Evolutionary conservation across 2,113 vertebrate genomes (phyloP).

Genomic region (Mustela nigripes): DNA sequence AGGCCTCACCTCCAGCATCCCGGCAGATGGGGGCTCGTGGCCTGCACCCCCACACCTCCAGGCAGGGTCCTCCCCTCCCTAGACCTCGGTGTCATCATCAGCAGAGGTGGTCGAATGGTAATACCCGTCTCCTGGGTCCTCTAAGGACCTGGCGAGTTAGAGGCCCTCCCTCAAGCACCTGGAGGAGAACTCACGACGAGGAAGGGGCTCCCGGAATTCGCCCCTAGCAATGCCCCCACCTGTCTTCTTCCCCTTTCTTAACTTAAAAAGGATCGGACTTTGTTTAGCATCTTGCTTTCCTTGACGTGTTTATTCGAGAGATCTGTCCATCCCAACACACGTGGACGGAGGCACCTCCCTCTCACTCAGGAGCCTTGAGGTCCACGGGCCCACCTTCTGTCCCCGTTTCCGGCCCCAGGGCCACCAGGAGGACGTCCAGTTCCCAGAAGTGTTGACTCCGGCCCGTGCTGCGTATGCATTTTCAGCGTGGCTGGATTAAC

Average conservation of each 20-base stretch:
- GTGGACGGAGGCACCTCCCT: rapidly evolving
- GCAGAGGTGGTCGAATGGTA: background rate
- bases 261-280: background rate
- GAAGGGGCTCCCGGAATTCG: rapidly evolving
- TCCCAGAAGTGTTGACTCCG: rapidly evolving
- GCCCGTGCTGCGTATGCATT: rapidly evolving
- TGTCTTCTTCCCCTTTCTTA: background rate
- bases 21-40: rapidly evolving
- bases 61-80: rapidly evolving
- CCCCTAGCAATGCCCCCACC: background rate
- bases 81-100: background rate
- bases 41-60: rapidly evolving
- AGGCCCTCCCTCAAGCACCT: rapidly evolving
- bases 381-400: rapidly evolving
- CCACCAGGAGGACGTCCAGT: background rate
- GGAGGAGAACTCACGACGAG: background rate
- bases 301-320: background rate
- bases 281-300: background rate
- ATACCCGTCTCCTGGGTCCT: too few species aligned
- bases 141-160: rapidly evolving
- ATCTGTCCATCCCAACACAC: rapidly evolving
- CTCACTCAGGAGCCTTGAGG: background rate
- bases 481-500: background rate
- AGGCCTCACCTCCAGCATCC: rapidly evolving
- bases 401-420: background rate